These are phyloP conservation scores for Carcharodon carcharias DNA, from an alignment of 2,797 vertebrate genomes.

Conservation along the genomic window DNA sequence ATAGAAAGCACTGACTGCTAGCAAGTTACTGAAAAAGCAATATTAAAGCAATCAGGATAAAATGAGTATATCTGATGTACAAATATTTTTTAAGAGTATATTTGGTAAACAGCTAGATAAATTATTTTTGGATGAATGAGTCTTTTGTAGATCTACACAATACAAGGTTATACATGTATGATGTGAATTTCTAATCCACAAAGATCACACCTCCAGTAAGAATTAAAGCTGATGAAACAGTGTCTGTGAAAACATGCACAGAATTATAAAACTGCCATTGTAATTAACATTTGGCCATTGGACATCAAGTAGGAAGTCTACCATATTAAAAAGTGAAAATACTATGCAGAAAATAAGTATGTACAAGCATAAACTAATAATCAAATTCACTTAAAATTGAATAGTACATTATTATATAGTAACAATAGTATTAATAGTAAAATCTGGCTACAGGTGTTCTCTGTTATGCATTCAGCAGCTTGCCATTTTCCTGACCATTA, in stretches of 20 bases:
- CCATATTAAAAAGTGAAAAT: background rate
- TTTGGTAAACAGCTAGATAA: background rate
- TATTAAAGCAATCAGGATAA: background rate
- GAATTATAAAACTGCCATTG: background rate
- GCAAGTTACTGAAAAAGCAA: background rate
- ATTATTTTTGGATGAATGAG: background rate
- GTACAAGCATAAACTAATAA: background rate
- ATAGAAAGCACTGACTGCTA: background rate
- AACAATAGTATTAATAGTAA: background rate
- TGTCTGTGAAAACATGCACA: background rate
- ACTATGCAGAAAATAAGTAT: background rate
- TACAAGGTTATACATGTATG: background rate
- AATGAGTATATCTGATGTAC: background rate
- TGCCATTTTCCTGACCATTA: background rate
- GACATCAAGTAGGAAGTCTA: background rate
- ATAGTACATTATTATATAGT: background rate
- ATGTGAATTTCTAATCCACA: background rate
- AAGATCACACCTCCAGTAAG: background rate
- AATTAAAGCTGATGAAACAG: background rate
- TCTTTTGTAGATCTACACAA: background rate
- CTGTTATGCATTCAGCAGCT: background rate
- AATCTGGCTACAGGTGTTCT: background rate
- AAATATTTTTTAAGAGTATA: background rate
- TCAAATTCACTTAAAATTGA: background rate
- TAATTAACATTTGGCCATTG: background rate